Evolutionary conservation across 2,888 invertebrate species (phyloP), one percentile per base, ranked within the genome.

Genomic region (Amphimallon solstitiale): DNA sequence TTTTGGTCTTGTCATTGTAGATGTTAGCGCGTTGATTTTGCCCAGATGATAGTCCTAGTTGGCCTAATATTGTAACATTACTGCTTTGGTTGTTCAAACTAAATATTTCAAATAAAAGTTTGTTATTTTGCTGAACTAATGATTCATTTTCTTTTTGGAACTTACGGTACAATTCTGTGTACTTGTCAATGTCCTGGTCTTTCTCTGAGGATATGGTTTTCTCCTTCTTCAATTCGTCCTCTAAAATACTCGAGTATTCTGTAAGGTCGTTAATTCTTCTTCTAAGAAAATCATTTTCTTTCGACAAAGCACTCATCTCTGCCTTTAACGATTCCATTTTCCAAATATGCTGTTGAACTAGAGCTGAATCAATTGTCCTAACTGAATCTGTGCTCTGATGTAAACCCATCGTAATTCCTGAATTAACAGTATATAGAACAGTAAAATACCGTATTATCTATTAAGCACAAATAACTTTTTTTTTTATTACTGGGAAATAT

Each of bases 271-370:
- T 17, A 29, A 43, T 29, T 43, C 56, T 23, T 2, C 6, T 23
- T 34, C 56, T 12, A 7, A 59, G 14, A 29, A 43, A 43, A 5
- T 43, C 43, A 12, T 21, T 59, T 43, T 59, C 56, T 43, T 43
- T 43, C n/a, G 56, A 43, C 43, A 43, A 1, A 15, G 29, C 6
- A 59, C 40, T 15, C 23, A 29, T 1, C 17, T 43, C 43, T 6
- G 14, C 3, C 17, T 59, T 40, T 15, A 59, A 14, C 3, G 34
- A 6, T 3, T 29, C 4, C 43, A 23, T 10, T 23, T 59, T 21
- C 4, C 29, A 15, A 4, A 59, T 23, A 15, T 59, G 29, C 15
- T 29, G 43, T 9, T 15, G 23, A 14, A 45, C 34, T 34, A 15
- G 1, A 0, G 23, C 5, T 40, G 29, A 43, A 1, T 43, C 29